Evolutionary conservation across 2,113 vertebrate genomes (phyloP), one percentile per base, ranked within the genome.

Genomic region (Hydropotes inermis): DNA sequence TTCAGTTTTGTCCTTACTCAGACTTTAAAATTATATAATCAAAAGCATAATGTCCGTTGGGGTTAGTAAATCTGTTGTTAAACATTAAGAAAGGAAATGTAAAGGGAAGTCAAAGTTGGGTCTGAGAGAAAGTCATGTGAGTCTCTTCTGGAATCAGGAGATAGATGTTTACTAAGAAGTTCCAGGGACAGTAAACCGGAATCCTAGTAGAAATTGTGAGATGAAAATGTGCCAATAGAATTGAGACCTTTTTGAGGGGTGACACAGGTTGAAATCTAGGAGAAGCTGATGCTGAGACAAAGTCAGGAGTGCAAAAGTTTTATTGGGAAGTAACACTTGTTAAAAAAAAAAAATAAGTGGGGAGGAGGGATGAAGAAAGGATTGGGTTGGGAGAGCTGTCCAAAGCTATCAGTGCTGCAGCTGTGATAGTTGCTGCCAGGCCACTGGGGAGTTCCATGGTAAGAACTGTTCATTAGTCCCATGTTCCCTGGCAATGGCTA

Each of bases 111-210:
- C 39, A 91, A 70, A 93, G 30, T 58, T 93, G 36, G 79, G 43
- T 84, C 36, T 58, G 70, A 94, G 43, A 95, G 78, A 95, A 16
- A 55, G 4, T 55, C 60, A 55, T 58, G 21, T 55, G 12, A 82
- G 61, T 92, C 12, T 94, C n/a, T 88, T 83, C 91, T 87, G 33
- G 55, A 27, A 87, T 95, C 55, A 90, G 89, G n/a, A 97, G 87
- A 96, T 19, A 67, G 45, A 25, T 36, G 5, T 83, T 92, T 87
- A 76, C 55, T 23, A 79, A 36, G 12, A 47, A 90, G 33, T 74
- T 94, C 43, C n/a, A 81, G 84, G 70, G 6, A 83, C 17, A 25
- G 21, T 92, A 89, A 81, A 81, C 30, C 52, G 61, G 79, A 89
- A 55, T 67, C 33, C 36, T 55, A 87, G 17, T 43, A 83, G 61